Base-by-base conservation (phyloP, 2,888 invertebrate genomes). In the Hirtodrosophila histrioides region DNA sequence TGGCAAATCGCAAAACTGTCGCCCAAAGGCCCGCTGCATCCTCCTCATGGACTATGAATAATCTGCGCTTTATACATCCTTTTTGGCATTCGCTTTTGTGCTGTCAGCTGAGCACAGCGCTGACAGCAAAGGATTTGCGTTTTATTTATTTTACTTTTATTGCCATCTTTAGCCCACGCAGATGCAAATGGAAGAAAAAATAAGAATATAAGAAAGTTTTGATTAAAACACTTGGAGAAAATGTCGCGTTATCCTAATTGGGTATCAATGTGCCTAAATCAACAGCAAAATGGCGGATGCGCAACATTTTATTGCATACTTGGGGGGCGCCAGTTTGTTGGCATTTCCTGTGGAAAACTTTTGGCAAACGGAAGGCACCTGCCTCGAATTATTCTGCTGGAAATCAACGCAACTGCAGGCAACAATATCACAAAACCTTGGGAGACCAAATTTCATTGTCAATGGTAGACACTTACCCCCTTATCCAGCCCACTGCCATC, bases 211-310 rank as follows among this genome's bases (percentile, higher is more conserved):
- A 75, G 46, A 78, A 79, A 75, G 46, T 81, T 82, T 86, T 84
- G 86, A 83, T 83, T 84, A 84, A 83, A 84, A 76, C 75, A 80
- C 81, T 77, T 81, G 61, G 48, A 51, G 69, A 78, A 75, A 85
- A 75, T 72, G 69, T 75, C 82, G 76, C 77, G 75, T 75, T 78
- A 87, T 86, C 84, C 88, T 84, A 84, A 84, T 84, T 87, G 84
- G 86, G 83, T 84, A 86, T 87, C 84, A 84, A 86, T 86, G 86
- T 73, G 87, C 64, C 74, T 75, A 82, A 85, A 69, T 86, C 87
- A 81, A 76, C 81, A 71, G 62, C 64, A 31, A 50, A 17, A 41
- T 37, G 51, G 43, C 63, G 76, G 54, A 62, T 62, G 37, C 63
- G 75, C 69, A 66, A 75, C 73, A 75, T 86, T 86, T 82, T 86